A percentile compares a stretch with the other conserved stretches of the same genome.
phyloP scores from a whole-genome alignment of 2,888 invertebrate species.

The Ditylenchus weischeri region DNA sequence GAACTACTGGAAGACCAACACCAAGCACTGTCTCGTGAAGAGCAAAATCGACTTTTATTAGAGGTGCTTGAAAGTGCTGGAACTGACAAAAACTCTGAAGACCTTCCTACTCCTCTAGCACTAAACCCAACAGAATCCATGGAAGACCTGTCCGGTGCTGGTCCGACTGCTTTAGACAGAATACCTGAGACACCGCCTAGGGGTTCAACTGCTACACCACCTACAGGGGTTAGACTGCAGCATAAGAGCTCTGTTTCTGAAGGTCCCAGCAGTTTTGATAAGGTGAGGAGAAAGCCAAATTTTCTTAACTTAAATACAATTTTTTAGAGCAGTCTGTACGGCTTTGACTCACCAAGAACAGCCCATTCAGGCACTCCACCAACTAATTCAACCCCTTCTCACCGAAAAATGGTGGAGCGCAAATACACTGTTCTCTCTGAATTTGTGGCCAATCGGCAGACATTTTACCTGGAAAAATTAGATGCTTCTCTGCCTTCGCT shows the following conservation, averaged over 20 bases:
- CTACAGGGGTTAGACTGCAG: slow-evolving; percentile 3
- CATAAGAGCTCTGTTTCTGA: background rate
- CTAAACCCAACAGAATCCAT: slow-evolving; percentile 16
- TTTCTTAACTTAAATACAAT: background rate
- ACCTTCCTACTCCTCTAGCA: background rate
- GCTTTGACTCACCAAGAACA: slow-evolving; percentile 25
- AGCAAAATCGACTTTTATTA: slow-evolving; percentile 35
- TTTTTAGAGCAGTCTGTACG: slow-evolving; percentile 27
- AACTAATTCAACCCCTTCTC: background rate
- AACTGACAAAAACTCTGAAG: slow-evolving; percentile 16
- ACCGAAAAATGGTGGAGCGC: slow-evolving; percentile 22
- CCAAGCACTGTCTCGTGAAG: slow-evolving; percentile 27
- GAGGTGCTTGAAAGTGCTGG: slow-evolving; percentile 41
- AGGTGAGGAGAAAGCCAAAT: background rate
- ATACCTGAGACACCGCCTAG: background rate
- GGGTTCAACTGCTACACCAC: background rate
- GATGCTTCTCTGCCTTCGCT: slow-evolving; percentile 33
- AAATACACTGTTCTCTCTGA: slow-evolving; percentile 40
- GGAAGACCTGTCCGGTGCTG: slow-evolving; percentile 6
- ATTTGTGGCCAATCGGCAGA: slow-evolving; percentile 33
- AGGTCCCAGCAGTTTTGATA: slow-evolving; percentile 5
- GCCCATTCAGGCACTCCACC: slow-evolving; percentile 18
- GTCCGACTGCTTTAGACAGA: slow-evolving; percentile 1
- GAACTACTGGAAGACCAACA: slow-evolving; percentile 12
- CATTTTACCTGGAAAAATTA: slow-evolving; percentile 40